phyloP scores from a whole-genome alignment of 1,140 invertebrate species.

The Holcopasites calliopsidis region DNA sequence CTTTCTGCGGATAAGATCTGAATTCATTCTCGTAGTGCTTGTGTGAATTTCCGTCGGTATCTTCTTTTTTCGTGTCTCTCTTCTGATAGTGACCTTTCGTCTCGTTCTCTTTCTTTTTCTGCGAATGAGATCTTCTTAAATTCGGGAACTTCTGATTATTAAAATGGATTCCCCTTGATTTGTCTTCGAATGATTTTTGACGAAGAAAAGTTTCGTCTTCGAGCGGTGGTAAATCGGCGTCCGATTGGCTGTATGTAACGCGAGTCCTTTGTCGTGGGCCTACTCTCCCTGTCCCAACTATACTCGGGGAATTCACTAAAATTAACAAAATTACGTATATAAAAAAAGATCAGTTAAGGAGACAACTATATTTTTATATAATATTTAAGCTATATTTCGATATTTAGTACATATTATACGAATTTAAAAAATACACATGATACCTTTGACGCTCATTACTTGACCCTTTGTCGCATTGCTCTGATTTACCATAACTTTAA shows the following conservation, averaged over 20 bases:
- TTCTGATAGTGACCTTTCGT: conserved; percentile 60
- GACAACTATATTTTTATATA: too few species aligned
- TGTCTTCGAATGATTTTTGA: conserved; percentile 72
- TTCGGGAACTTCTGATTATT: conserved; percentile 58
- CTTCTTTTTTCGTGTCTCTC: conserved; percentile 58
- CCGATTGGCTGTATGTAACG: conserved; percentile 75
- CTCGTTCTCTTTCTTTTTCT: conserved; percentile 62
- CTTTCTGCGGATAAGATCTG: conserved; percentile 6
- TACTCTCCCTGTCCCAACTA: conserved; percentile 77
- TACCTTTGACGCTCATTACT: conserved; percentile 76
- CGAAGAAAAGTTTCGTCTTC: conserved; percentile 54
- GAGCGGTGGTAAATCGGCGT: conserved; percentile 58
- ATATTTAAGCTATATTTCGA: too few species aligned
- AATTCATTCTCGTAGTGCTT: conserved; percentile 28
- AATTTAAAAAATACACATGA: background rate
- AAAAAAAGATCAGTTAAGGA: too few species aligned
- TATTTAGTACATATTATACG: too few species aligned
- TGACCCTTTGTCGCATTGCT: conserved; percentile 60
- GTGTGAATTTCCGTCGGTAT: conserved; percentile 22
- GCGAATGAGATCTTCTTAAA: conserved; percentile 63
- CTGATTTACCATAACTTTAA: conserved; percentile 69
- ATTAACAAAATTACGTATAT: conserved; percentile 13
- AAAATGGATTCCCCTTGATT: conserved; percentile 46
- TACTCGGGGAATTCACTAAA: conserved; percentile 75
- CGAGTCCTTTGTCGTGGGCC: conserved; percentile 75